These are phyloP conservation scores for Rhynchonycteris naso DNA, from an alignment of 2,797 vertebrate genomes.

Conservation along the genomic window DNA sequence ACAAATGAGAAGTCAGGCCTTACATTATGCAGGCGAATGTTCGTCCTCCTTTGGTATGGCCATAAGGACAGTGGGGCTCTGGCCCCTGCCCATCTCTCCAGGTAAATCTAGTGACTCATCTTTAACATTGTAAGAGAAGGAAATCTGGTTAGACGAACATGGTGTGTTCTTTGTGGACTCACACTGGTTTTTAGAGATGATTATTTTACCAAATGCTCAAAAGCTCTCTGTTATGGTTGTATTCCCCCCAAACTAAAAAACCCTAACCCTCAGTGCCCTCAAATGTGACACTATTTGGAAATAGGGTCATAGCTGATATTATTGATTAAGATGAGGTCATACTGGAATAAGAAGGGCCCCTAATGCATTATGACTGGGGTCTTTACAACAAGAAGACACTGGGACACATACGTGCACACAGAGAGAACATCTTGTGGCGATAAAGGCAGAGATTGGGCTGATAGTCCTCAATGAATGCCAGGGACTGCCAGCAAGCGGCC, in stretches of 20 bases:
- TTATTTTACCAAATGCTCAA: neutral
- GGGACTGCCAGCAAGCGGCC: neutral
- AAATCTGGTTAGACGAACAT: neutral
- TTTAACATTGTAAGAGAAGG: neutral
- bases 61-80: neutral
- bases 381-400: neutral
- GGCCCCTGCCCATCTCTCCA: neutral
- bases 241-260: neutral
- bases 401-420: neutral
- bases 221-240: neutral
- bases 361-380: neutral
- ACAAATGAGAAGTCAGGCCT: neutral
- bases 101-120: neutral
- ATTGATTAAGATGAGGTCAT: neutral
- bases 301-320: neutral
- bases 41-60: neutral
- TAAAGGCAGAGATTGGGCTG: neutral
- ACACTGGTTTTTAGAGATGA: neutral
- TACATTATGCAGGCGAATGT: accelerated
- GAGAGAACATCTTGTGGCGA: neutral
- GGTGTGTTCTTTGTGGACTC: neutral
- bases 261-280: neutral
- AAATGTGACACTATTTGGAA: conserved; percentile 9
- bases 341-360: neutral
- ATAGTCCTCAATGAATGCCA: neutral